Conservation (phyloP, 2,113 vertebrate species). For the Psilopsiagon aymara region DNA sequence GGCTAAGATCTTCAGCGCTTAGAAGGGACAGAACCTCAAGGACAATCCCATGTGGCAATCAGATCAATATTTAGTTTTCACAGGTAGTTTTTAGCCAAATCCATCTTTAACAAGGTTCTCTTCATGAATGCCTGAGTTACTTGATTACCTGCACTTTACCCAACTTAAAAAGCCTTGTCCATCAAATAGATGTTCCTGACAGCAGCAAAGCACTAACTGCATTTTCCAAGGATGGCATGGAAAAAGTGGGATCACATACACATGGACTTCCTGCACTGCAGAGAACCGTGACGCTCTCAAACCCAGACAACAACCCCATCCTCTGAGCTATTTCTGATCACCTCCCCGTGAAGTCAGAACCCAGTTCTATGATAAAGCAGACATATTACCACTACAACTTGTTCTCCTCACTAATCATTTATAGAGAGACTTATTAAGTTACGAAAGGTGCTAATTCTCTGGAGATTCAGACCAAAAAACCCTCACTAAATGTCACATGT, state of each 20-base stretch:
- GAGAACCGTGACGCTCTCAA: not conserved
- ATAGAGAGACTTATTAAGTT: not conserved
- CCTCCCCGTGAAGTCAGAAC: not conserved
- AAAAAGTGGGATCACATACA: not conserved
- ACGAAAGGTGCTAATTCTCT: not conserved
- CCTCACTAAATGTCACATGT: not conserved
- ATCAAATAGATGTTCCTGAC: not conserved
- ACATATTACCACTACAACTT: not conserved
- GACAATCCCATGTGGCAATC: not conserved
- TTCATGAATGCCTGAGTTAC: not conserved
- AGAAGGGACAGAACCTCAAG: not conserved
- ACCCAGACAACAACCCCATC: not conserved
- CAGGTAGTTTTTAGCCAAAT: not conserved
- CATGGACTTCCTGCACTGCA: not conserved
- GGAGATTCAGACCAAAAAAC: not conserved
- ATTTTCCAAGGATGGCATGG: not conserved
- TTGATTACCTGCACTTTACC: not conserved
- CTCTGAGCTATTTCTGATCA: not conserved
- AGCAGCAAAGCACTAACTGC: not conserved
- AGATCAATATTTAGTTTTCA: not conserved
- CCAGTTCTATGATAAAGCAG: not conserved
- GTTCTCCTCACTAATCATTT: not conserved
- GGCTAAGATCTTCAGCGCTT: not conserved
- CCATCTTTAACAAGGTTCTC: not conserved
- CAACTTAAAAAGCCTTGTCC: not conserved